Evolutionary conservation across 2,113 vertebrate genomes (phyloP).

Genomic region (Cryptotis parvus): DNA sequence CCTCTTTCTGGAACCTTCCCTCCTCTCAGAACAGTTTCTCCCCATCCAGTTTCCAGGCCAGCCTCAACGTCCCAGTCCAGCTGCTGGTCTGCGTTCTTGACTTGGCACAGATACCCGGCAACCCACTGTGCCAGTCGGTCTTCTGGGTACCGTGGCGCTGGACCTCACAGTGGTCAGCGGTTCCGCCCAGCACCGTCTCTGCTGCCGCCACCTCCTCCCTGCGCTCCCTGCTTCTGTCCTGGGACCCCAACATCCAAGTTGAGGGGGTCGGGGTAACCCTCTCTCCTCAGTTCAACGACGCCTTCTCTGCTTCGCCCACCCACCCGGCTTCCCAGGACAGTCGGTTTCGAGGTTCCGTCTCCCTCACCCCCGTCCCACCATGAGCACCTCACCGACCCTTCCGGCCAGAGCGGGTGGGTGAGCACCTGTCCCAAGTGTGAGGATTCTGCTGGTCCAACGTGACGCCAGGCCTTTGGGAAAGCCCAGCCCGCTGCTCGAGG

Average conservation of each 20-base stretch:
- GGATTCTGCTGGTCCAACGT: neutral
- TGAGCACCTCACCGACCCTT: rapidly evolving
- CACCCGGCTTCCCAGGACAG: neutral
- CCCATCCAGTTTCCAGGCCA: neutral
- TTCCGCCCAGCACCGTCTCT: too few relatives aligned
- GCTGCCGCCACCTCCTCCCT: neutral
- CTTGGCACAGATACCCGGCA: neutral
- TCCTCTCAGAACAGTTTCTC: neutral
- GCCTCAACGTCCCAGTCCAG: neutral
- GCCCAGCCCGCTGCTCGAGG: too few relatives aligned
- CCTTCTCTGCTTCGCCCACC: neutral
- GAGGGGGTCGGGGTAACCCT: neutral
- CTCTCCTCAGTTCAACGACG: too few relatives aligned
- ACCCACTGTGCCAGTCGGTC: neutral
- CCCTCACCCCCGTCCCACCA: too few relatives aligned
- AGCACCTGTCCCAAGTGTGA: neutral
- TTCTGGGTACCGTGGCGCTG: too few relatives aligned
- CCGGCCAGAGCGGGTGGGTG: rapidly evolving
- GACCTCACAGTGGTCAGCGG: too few relatives aligned
- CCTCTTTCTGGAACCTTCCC: neutral
- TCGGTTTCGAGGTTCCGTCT: neutral
- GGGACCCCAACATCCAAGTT: neutral
- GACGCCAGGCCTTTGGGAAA: too few relatives aligned
- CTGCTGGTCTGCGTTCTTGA: rapidly evolving
- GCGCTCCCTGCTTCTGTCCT: neutral